Percentiles rank a stretch among this genome's conserved stretches.
Evolutionary conservation across 2,797 vertebrate genomes (phyloP).

Genomic region (Eidolon dupreanum): DNA sequence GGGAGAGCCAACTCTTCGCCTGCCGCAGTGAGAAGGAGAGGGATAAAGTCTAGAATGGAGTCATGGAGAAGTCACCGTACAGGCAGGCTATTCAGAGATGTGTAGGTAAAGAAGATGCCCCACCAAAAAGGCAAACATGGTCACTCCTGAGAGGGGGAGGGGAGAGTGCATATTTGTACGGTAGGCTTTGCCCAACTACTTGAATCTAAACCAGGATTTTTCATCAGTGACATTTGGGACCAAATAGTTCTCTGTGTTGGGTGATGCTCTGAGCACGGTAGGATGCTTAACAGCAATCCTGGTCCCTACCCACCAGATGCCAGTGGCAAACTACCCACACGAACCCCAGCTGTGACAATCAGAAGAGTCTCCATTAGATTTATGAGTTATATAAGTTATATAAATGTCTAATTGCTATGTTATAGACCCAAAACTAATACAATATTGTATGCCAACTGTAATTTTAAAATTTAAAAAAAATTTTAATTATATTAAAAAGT

Average conservation of each 20-base stretch:
- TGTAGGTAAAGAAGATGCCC: neutral
- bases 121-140: neutral
- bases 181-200: neutral
- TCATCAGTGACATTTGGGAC: neutral
- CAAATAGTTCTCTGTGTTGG: neutral
- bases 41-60: neutral
- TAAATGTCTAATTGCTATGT: too few relatives aligned
- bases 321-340: rapidly evolving
- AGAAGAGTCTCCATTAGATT: neutral
- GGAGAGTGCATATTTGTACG: neutral
- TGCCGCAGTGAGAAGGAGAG: neutral
- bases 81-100: neutral
- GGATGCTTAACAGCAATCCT: too few relatives aligned
- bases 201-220: neutral
- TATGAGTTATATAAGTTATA: too few relatives aligned
- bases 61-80: neutral
- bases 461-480: too few relatives aligned
- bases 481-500: too few relatives aligned
- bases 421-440: too few relatives aligned
- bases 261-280: neutral
- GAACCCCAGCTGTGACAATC: neutral
- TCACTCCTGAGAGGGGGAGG: neutral
- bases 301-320: too few relatives aligned
- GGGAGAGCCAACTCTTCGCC: too few relatives aligned
- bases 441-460: too few relatives aligned